These are phyloP conservation scores for Entomyzon cyanotis DNA, from an alignment of 2,113 vertebrate genomes.

Conservation along the genomic window DNA sequence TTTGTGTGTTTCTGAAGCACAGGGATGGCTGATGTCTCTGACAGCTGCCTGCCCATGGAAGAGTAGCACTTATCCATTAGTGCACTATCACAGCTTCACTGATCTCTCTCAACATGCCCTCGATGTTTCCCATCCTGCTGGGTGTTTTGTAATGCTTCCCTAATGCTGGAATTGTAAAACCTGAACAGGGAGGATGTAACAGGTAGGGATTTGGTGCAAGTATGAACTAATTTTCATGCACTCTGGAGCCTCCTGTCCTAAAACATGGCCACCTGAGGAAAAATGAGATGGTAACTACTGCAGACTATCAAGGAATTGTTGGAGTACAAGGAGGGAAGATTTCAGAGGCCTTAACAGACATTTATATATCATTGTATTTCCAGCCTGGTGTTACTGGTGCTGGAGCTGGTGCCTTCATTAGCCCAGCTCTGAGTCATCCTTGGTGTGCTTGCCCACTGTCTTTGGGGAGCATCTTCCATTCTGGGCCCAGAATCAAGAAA, in stretches of 20 bases:
- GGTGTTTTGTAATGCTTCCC: neutral
- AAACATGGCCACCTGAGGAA: neutral
- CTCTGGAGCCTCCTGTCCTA: neutral
- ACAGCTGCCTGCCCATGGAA: neutral
- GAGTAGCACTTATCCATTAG: neutral
- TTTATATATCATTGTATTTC: neutral
- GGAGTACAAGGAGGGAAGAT: neutral
- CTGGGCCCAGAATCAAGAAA: neutral
- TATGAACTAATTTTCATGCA: neutral
- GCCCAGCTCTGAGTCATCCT: neutral
- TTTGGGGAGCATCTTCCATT: neutral
- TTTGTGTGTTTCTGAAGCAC: neutral
- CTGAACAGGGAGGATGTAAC: neutral
- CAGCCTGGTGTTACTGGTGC: neutral
- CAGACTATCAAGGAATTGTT: neutral
- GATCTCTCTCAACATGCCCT: neutral
- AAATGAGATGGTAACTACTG: neutral
- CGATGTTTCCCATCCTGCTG: neutral
- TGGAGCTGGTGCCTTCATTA: neutral
- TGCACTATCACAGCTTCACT: neutral
- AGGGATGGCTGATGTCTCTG: neutral
- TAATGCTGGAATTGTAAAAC: neutral
- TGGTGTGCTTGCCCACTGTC: rapidly evolving
- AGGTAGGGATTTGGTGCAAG: neutral
- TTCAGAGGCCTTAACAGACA: neutral